These are phyloP conservation scores for Leptinotarsa juncta DNA, from an alignment of 2,888 invertebrate species.

Conservation along the genomic window DNA sequence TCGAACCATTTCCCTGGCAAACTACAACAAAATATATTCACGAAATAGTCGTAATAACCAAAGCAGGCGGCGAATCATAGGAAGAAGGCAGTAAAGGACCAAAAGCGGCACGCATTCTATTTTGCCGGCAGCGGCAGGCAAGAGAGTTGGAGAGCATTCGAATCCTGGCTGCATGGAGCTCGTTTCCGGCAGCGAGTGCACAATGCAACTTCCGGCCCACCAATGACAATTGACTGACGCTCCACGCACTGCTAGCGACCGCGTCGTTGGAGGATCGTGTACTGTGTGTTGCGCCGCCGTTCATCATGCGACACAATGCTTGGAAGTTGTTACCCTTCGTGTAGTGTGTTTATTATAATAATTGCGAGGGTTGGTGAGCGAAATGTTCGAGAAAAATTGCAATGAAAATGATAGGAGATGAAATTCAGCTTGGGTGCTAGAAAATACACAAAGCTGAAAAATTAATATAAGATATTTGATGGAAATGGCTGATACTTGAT, in stretches of 20 bases:
- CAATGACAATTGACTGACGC: constrained; percentile 63
- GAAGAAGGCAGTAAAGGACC: constrained; percentile 15
- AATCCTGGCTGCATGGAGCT: constrained; percentile 61
- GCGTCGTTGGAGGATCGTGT: constrained; percentile 28
- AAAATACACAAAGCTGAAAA: no score
- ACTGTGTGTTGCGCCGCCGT: constrained; percentile 28
- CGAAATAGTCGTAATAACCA: constrained; percentile 20
- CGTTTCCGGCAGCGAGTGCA: constrained; percentile 64
- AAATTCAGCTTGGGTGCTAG: no score
- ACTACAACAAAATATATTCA: neutral
- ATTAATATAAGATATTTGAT: no score
- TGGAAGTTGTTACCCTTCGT: constrained; percentile 29
- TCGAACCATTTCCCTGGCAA: neutral
- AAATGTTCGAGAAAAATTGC: constrained; percentile 6
- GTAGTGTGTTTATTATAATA: constrained; percentile 36
- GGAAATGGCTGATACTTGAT: no score
- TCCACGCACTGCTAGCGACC: constrained; percentile 62
- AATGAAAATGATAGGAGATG: neutral
- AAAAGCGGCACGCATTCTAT: constrained; percentile 26
- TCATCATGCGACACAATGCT: constrained; percentile 43
- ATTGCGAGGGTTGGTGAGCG: constrained; percentile 33
- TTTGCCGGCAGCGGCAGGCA: constrained; percentile 25
- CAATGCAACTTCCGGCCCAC: constrained; percentile 53
- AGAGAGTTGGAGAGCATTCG: constrained; percentile 40
- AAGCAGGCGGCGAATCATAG: constrained; percentile 25